These are phyloP conservation scores for Acanthis flammea DNA, from an alignment of 2,797 vertebrate genomes.

Conservation along the genomic window DNA sequence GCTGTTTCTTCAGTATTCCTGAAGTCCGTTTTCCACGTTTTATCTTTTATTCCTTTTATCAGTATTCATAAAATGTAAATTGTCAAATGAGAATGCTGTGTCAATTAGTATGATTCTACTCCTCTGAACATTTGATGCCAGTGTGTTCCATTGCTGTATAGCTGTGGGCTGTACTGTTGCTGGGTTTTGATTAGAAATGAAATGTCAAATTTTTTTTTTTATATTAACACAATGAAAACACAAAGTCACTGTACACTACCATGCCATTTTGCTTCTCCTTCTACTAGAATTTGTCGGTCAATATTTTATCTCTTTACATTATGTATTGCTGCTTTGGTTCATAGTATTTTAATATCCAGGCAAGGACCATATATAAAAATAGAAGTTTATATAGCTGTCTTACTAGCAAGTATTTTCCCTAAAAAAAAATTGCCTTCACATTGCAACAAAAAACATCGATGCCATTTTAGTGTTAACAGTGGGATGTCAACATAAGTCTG, in stretches of 20 bases:
- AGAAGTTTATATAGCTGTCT: background rate
- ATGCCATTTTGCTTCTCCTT: background rate
- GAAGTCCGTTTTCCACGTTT: background rate
- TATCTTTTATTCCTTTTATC: background rate
- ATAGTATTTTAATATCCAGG: background rate
- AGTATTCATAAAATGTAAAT: background rate
- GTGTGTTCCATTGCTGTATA: background rate
- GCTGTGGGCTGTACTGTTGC: background rate
- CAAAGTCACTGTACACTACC: background rate
- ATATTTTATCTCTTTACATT: background rate
- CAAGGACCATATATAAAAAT: background rate
- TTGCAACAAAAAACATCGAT: background rate
- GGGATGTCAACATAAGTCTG: accelerated
- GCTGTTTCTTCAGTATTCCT: background rate
- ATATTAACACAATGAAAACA: background rate
- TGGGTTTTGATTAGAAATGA: background rate
- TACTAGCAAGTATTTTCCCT: background rate
- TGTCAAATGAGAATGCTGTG: background rate
- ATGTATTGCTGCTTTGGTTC: background rate
- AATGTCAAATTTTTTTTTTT: background rate
- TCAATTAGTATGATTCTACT: background rate
- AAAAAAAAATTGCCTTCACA: background rate
- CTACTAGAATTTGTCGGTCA: background rate
- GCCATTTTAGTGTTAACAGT: background rate
- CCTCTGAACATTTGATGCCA: background rate